Evolutionary conservation across 2,888 invertebrate species (phyloP).

Genomic region (Drosophila merina): DNA sequence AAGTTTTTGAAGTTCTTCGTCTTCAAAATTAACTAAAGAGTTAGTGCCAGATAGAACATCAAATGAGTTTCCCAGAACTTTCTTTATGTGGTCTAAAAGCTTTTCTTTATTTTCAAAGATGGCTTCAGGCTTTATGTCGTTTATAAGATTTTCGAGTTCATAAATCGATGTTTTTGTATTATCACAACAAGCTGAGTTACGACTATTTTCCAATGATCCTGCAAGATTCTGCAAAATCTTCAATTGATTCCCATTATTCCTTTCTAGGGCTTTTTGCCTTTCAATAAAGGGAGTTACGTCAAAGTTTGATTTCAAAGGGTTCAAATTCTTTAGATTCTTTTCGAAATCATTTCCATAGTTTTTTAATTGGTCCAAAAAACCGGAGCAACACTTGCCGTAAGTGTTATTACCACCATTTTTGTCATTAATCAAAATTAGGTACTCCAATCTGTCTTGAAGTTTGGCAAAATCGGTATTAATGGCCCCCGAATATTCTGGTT

Average conservation of each 20-base stretch:
- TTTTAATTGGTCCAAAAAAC: background rate
- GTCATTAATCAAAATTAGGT: conserved; percentile 6
- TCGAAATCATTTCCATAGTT: background rate
- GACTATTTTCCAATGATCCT: background rate
- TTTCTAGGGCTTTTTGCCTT: background rate
- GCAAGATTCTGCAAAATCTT: background rate
- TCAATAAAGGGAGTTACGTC: background rate
- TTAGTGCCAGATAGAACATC: background rate
- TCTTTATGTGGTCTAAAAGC: background rate
- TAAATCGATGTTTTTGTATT: background rate
- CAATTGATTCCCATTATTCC: background rate
- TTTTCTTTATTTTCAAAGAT: background rate
- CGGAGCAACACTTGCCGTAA: conserved; percentile 40
- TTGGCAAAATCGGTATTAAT: conserved; percentile 30
- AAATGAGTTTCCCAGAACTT: background rate
- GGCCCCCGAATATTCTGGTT: background rate
- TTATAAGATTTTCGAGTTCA: background rate
- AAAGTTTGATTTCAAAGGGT: background rate
- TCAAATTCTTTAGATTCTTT: background rate
- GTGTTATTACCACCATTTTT: background rate
- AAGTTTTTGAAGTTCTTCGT: background rate
- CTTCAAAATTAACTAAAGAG: background rate
- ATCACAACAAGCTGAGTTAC: background rate
- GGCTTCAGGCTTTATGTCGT: background rate
- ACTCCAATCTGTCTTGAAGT: conserved; percentile 32